phyloP scores from a whole-genome alignment of 2,888 invertebrate species.

The Drosophila melanocephala region DNA sequence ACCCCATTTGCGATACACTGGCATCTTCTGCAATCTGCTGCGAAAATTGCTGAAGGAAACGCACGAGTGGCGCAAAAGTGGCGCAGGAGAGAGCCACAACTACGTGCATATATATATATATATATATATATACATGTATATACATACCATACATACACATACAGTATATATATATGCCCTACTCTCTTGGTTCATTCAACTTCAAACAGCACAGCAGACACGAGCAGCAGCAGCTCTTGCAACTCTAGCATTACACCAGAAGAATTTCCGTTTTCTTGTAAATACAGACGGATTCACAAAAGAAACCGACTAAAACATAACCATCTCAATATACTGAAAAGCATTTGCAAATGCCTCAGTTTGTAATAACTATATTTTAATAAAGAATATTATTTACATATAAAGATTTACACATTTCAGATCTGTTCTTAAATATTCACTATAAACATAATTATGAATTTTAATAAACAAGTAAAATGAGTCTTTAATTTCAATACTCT shows the following conservation, averaged over 20 bases:
- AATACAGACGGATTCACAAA: not conserved
- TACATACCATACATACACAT: not conserved
- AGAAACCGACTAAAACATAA: not conserved
- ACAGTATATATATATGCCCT: slow-evolving; percentile 58
- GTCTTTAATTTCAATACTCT: not conserved
- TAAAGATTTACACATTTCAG: not conserved
- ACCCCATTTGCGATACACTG: slow-evolving; percentile 67
- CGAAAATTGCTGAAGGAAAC: slow-evolving; percentile 80
- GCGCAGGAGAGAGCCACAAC: slow-evolving; percentile 38
- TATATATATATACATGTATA: not conserved
- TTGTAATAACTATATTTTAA: not conserved
- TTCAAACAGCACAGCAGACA: slow-evolving; percentile 38
- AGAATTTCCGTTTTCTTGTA: slow-evolving; percentile 2
- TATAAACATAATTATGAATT: not conserved
- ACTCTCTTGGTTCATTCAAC: slow-evolving; percentile 78
- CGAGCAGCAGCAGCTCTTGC: slow-evolving; percentile 17
- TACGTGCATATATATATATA: not conserved
- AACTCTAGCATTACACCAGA: slow-evolving; percentile 33
- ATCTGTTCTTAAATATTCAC: not conserved
- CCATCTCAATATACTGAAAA: not conserved
- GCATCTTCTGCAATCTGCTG: slow-evolving; percentile 69
- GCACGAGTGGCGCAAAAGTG: slow-evolving; percentile 74
- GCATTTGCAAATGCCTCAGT: not conserved
- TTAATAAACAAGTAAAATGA: not conserved
- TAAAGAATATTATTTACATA: not conserved